These are phyloP conservation scores for Hydractinia symbiolongicarpus DNA, from an alignment of 30 jellyfish, hydroid and myxozoan genomes.

Conservation along the genomic window DNA sequence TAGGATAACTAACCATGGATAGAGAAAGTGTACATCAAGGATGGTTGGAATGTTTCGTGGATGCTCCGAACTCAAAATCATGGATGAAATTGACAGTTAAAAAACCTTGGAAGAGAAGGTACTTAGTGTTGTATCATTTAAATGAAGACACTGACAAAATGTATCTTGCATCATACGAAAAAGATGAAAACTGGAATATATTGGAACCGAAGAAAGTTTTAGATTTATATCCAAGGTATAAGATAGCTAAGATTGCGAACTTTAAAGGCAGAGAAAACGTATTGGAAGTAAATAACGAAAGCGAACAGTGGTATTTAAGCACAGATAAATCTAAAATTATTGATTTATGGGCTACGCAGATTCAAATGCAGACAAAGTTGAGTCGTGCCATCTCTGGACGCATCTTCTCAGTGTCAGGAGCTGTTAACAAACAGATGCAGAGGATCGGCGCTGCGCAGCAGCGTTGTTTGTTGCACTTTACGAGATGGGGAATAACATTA, in stretches of 20 bases:
- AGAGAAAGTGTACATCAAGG: conserved; percentile 40
- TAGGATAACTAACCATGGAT: no score
- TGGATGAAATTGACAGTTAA: conserved; percentile 52
- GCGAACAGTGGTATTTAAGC: conserved; percentile 67
- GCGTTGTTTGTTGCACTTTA: conserved; percentile 74
- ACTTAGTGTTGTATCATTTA: conserved; percentile 44
- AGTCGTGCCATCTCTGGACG: conserved; percentile 85
- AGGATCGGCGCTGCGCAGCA: conserved; percentile 88
- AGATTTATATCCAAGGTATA: conserved; percentile 55
- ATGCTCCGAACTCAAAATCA: conserved; percentile 39
- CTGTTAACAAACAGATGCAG: conserved; percentile 65
- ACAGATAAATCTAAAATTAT: conserved; percentile 47
- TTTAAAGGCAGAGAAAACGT: conserved; percentile 56
- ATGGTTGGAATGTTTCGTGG: conserved; percentile 55
- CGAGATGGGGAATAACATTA: conserved; percentile 90
- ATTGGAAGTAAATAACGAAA: conserved; percentile 67
- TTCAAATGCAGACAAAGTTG: conserved; percentile 88
- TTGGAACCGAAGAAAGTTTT: conserved; percentile 42
- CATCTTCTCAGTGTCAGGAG: conserved; percentile 62
- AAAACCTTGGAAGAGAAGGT: conserved; percentile 70
- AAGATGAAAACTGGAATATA: conserved; percentile 48
- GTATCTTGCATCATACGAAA: conserved; percentile 46
- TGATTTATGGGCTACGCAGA: conserved; percentile 79
- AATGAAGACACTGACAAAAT: conserved; percentile 39
- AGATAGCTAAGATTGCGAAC: conserved; percentile 49